Evolutionary conservation across 2,888 invertebrate genomes (phyloP), one percentile per base, ranked within the genome.

Genomic region (Eilema sororculum): DNA sequence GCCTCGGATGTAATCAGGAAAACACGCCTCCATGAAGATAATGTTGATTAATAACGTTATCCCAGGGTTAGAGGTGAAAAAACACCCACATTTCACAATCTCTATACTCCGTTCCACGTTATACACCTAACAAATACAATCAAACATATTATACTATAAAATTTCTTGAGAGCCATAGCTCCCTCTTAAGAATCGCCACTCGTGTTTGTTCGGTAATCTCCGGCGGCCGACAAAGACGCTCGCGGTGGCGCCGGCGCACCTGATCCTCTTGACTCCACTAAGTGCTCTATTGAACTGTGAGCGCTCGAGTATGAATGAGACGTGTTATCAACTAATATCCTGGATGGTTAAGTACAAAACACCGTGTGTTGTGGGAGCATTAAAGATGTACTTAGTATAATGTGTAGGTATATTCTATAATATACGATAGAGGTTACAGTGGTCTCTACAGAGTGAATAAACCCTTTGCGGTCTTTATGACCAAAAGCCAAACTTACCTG

Each of bases 231-330:
- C 88, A 90, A 89, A 90, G 87, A 60, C 71, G 72, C 68, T 71
- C 69, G 74, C 69, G 25, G 12, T 67, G 84, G 89, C 89, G 90
- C 87, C 88, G 62, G 81, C 82, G 84, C 87, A 88, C 86, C 89
- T 89, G 84, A 83, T 80, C 85, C 90, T 87, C 89, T 87, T 86
- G 87, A 89, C 82, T 80, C 64, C 59, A 67, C 46, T 80, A 81
- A 81, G 81, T 81, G 81, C 69, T 68, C 73, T 73, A 78, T 81
- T 62, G 72, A 58, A 33, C 58, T 59, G 59, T n/a, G 58, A 72
- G 69, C 65, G 61, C 77, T 72, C 75, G 72, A 77, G 79, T 58
- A 74, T 78, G 76, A 79, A 78, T 73, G 76, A 77, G 77, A 73
- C 60, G 67, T 75, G 75, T 73, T 80, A 79, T 80, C 75, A 63